Evolutionary conservation across 2,113 vertebrate genomes (phyloP), one percentile per base, ranked within the genome.

Genomic region (Strix uralensis): DNA sequence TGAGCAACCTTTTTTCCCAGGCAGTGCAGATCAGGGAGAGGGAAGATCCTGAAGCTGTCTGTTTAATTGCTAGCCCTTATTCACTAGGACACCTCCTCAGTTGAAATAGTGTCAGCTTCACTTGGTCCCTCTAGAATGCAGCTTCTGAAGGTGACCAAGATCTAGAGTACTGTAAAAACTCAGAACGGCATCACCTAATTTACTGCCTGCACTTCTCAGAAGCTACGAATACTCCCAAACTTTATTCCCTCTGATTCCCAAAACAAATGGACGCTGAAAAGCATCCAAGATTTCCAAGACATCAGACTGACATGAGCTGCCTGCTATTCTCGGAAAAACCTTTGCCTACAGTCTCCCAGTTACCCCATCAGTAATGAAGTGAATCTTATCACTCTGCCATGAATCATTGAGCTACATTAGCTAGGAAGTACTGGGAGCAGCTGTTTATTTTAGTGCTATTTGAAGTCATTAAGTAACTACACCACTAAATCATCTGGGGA

Each of bases 321-420:
- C n/a, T 82, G 51, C 55, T 81, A 40, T 55, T 80, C 86, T 36
- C 61, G 44, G 59, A 81, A 73, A 79, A 65, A 89, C 74, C 88
- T 86, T 77, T 70, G 52, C 44, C 70, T 73, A 23, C 61, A 40
- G 47, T 65, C 67, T 92, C 83, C 52, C 70, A 67, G 73, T 92
- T 75, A 77, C 52, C 94, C 92, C 77, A 92, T 88, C 81, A 89
- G 90, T 91, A 93, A 94, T 86, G 55, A 90, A 88, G 93, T 92
- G 90, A 66, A 91, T 94, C 95, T 97, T 96, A 98, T 88, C 6
- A 29, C 59, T 96, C 91, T 91, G 95, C 93, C 94, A 51, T 79
- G 95, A 96, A 67, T 93, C 77, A 5, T 51, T 92, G 96, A 96
- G 80, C 89, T 96, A 55, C 92, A 96, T 95, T 75, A 95, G 87